Evolutionary conservation across 2,113 vertebrate species (phyloP), one percentile per base, ranked within the genome.

Genomic region (Dipodomys merriami): DNA sequence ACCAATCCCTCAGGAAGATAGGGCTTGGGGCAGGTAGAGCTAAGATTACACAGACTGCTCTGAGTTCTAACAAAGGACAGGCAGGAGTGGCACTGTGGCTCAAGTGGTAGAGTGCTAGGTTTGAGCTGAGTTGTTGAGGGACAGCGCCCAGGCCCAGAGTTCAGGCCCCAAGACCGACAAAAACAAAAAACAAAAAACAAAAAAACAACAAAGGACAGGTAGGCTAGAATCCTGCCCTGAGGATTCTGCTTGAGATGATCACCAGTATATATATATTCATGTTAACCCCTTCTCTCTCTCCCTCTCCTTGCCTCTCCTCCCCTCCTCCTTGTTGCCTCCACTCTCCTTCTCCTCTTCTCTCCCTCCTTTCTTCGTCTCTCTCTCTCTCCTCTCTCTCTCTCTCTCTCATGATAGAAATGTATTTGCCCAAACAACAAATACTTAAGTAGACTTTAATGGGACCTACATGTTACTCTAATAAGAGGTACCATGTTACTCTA

Each of bases 401-500:
- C 20, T 39, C 6, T 73, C 71, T 73, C 33, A 30, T 13, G 13
- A 10, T 62, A 91, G 39, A 81, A 86, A 64, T 46, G 23, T 69
- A 64, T 49, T 89, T 84, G 30, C 29, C 78, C 90, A 46, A 73
- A 74, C n/a, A 39, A 53, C 90, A 91, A 92, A 49, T 29, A 95
- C 25, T 90, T 53, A 79, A 33, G 6, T 29, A 81, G 30, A 71
- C 53, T 80, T 80, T 90, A 65, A 69, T 72, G 22, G 60, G 72
- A 46, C 53, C 81, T 62, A 88, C 3, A 1, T 65, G 30, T 57
- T 79, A 13, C 30, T 73, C 35, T 60, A 72, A 1, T 76, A 33
- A 83, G 68, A 79, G 27, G 68, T 49, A 77, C 23, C 18, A 19
- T 82, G 30, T 57, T 79, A 13, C 30, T 73, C 35, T 60, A 72